A percentile compares a stretch with the other conserved stretches of the same genome.
phyloP scores from a whole-genome alignment of 2,888 invertebrate genomes.

The Cryptocephalus moraei region DNA sequence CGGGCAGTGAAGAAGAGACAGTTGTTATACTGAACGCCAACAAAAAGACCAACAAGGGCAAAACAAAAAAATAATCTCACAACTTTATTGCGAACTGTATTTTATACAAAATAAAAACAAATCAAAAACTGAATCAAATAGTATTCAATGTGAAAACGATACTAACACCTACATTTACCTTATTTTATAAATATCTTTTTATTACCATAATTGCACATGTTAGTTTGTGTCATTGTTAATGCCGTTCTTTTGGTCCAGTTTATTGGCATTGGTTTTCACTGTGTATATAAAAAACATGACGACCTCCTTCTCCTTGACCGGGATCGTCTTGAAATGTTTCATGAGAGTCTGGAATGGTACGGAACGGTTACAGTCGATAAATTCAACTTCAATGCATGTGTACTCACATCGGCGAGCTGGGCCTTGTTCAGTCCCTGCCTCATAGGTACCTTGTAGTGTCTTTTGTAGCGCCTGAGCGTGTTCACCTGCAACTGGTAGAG shows the following conservation, averaged over 20 bases:
- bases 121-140: background rate
- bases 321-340: slow-evolving; percentile 92
- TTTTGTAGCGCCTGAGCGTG: slow-evolving; percentile 87
- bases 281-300: slow-evolving; percentile 92
- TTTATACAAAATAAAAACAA: slow-evolving; percentile 1
- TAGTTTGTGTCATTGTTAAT: slow-evolving; percentile 53
- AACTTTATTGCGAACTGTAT: too few relatives aligned
- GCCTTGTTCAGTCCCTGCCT: slow-evolving; percentile 89
- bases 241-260: slow-evolving; percentile 74
- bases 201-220: slow-evolving; percentile 13
- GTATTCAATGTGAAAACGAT: too few relatives aligned
- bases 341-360: slow-evolving; percentile 61
- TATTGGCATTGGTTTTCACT: slow-evolving; percentile 87
- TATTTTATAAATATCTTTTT: too few relatives aligned
- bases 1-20: slow-evolving; percentile 35
- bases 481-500: slow-evolving; percentile 88
- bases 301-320: slow-evolving; percentile 90
- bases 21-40: slow-evolving; percentile 30
- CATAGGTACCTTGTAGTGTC: slow-evolving; percentile 85
- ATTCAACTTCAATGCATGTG: background rate
- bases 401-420: slow-evolving; percentile 86
- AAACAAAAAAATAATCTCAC: slow-evolving; percentile 10
- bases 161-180: too few relatives aligned
- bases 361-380: background rate
- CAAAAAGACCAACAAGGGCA: slow-evolving; percentile 21